These are phyloP conservation scores for Drosophila nebulosa DNA, from an alignment of 1,140 invertebrate genomes.

Conservation along the genomic window DNA sequence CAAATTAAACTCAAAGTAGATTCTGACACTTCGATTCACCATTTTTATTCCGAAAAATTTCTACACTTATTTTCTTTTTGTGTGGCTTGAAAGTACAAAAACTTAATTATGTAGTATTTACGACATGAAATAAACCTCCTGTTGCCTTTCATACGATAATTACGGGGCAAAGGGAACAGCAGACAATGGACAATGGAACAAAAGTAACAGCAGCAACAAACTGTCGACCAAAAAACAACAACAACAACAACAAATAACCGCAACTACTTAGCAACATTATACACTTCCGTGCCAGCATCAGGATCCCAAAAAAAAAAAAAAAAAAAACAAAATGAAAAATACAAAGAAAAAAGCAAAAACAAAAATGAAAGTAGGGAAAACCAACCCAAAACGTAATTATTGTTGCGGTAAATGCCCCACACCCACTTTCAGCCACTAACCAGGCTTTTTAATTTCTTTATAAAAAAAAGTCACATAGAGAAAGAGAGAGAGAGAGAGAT, in stretches of 20 bases:
- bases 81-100: conserved; percentile 12
- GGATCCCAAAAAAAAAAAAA: conserved; percentile 23
- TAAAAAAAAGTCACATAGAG: conserved; percentile 37
- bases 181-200: conserved; percentile 6
- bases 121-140: conserved; percentile 72
- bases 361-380: conserved; percentile 34
- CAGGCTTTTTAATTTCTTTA: conserved; percentile 71
- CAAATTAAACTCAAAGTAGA: too few relatives aligned
- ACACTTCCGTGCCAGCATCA: conserved; percentile 72
- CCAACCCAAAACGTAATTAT: conserved; percentile 72
- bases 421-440: conserved; percentile 38
- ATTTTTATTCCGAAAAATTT: too few relatives aligned
- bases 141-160: conserved; percentile 73
- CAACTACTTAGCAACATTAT: conserved; percentile 79
- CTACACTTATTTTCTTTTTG: too few relatives aligned
- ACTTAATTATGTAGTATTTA: conserved; percentile 71
- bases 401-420: conserved; percentile 65
- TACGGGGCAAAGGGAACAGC: conserved; percentile 47
- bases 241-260: conserved; percentile 50
- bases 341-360: conserved; percentile 2
- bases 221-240: conserved; percentile 32
- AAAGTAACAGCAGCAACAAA: conserved; percentile 29
- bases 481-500: not conserved
- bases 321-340: conserved; percentile 32
- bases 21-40: too few relatives aligned